Evolutionary conservation across 2,113 vertebrate species (phyloP).

Genomic region (Alligator mississippiensis): DNA sequence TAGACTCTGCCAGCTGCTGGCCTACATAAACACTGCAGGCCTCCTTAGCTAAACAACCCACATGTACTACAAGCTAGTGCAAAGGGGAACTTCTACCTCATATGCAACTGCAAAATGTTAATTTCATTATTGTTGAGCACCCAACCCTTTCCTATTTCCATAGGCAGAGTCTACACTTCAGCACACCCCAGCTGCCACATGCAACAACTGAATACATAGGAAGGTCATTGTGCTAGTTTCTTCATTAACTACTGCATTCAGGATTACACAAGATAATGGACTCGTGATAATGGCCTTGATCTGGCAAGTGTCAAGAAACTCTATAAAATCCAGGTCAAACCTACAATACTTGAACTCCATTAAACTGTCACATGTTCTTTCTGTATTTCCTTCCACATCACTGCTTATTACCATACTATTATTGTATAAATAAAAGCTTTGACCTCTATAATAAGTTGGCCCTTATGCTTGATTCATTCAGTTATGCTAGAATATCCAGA

Average conservation of each 20-base stretch:
- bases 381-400: neutral
- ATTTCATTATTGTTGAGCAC: neutral
- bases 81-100: neutral
- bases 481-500: neutral
- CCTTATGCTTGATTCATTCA: neutral
- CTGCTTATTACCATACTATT: neutral
- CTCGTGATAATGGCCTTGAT: neutral
- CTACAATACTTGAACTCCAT: neutral
- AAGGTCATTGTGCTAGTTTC: neutral
- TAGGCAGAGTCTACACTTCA: neutral
- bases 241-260: neutral
- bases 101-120: neutral
- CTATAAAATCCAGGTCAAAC: neutral
- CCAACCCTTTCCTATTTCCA: neutral
- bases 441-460: neutral
- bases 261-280: fast-evolving
- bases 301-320: neutral
- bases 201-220: fast-evolving
- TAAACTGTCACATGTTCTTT: neutral
- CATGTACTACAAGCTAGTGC: neutral
- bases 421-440: neutral
- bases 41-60: neutral
- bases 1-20: conserved; percentile 36
- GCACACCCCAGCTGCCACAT: fast-evolving
- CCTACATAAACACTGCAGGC: conserved; percentile 8